These are phyloP conservation scores for Phymastichus coffea DNA, from an alignment of 1,140 invertebrate genomes.

Conservation along the genomic window DNA sequence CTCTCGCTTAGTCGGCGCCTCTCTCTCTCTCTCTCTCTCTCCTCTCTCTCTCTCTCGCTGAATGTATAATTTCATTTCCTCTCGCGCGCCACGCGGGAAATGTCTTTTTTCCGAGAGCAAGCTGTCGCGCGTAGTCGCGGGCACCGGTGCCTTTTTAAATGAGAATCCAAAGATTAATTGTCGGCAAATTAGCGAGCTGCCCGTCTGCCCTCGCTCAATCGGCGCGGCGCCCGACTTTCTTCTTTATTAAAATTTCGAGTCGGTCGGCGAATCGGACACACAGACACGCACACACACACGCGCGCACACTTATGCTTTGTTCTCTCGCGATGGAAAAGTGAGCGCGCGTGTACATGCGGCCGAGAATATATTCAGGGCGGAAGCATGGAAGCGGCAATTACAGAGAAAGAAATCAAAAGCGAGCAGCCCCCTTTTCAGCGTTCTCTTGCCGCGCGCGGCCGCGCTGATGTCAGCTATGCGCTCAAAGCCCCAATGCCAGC, in stretches of 20 bases:
- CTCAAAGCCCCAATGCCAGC: too few relatives aligned
- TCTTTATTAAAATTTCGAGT: too few relatives aligned
- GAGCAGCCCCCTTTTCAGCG: too few relatives aligned
- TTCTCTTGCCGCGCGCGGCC: too few relatives aligned
- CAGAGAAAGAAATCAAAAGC: not conserved
- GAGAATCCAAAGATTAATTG: conserved; percentile 4
- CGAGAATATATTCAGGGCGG: not conserved
- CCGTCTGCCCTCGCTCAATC: too few relatives aligned
- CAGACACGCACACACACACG: not conserved
- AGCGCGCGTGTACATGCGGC: not conserved
- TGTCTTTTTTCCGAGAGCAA: conserved; percentile 4
- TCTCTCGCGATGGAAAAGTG: too few relatives aligned
- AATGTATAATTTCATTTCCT: conserved; percentile 46
- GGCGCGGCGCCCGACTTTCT: too few relatives aligned
- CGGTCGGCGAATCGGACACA: not conserved
- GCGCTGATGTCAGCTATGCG: conserved; percentile 7
- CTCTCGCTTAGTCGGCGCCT: not conserved
- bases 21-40: not conserved
- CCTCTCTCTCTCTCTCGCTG: conserved; percentile 22
- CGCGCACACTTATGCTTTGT: not conserved
- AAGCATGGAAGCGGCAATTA: conserved; percentile 1
- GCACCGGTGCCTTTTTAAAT: not conserved
- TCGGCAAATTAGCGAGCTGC: conserved; percentile 4
- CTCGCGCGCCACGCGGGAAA: not conserved
- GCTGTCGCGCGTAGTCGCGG: not conserved